A percentile compares a stretch with the other conserved stretches of the same genome.
Conservation (phyloP, 2,888 invertebrate species). For the Nephrotoma flavescens region DNA sequence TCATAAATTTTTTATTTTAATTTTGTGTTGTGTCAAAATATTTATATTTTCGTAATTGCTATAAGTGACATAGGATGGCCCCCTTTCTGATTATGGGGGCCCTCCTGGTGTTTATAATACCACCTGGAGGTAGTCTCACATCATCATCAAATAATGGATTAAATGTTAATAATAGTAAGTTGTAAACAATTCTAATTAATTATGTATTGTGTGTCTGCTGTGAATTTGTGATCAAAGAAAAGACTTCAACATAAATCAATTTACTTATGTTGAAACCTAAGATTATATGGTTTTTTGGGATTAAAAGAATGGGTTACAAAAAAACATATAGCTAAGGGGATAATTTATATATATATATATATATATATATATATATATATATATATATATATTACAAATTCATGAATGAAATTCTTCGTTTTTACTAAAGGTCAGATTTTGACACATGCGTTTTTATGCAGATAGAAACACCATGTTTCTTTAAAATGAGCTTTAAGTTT, state of each 20-base stretch:
- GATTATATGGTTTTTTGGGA: neutral
- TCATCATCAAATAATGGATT: slow-evolving; percentile 10
- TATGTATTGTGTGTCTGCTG: neutral
- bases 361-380: neutral
- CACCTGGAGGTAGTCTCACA: slow-evolving; percentile 9
- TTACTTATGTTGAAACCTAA: neutral
- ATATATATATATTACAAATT: neutral
- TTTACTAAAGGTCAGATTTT: neutral
- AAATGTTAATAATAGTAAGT: slow-evolving; percentile 12
- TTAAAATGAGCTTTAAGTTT: neutral
- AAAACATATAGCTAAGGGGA: neutral
- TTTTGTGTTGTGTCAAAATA: neutral
- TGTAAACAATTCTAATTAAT: neutral
- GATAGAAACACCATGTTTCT: neutral
- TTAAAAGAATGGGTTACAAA: neutral
- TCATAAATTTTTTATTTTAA: neutral
- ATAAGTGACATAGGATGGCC: slow-evolving; percentile 10
- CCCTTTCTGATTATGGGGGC: slow-evolving; percentile 10
- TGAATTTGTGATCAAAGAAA: neutral
- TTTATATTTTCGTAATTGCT: slow-evolving; percentile 4
- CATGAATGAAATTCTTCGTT: neutral
- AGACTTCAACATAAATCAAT: neutral
- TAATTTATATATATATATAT: neutral
- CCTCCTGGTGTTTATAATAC: slow-evolving; percentile 9
- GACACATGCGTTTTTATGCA: neutral